Percentiles rank a stretch among this genome's conserved stretches.
These are phyloP conservation scores for Botia almorhae DNA, from an alignment of 2,797 vertebrate genomes.

Conservation along the genomic window DNA sequence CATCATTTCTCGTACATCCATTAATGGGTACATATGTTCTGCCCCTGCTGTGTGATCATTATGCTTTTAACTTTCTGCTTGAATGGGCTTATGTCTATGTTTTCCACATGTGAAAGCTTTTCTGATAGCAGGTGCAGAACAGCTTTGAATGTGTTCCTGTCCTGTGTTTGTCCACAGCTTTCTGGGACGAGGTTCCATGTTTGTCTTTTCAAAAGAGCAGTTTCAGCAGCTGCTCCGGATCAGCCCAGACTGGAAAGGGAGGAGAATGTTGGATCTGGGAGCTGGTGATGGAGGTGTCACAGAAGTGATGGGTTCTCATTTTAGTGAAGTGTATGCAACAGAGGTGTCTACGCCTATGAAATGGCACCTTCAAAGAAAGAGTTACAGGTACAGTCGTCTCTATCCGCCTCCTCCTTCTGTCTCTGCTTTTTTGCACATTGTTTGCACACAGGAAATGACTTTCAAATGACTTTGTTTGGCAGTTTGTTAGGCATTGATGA, in stretches of 20 bases:
- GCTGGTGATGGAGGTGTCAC: constrained; percentile 96
- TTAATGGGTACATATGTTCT: constrained; percentile 85
- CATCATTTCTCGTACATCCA: constrained; percentile 94
- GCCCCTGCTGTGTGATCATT: background rate
- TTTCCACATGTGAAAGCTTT: background rate
- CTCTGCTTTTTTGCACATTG: background rate
- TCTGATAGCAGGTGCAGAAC: background rate
- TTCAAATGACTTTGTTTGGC: constrained; percentile 8
- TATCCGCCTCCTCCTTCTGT: background rate
- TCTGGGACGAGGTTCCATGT: constrained; percentile 96
- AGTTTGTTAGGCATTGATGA: constrained; percentile 89
- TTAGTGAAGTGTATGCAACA: constrained; percentile 91
- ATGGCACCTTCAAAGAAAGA: constrained; percentile 95
- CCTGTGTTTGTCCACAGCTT: constrained; percentile 75
- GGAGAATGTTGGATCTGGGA: constrained; percentile 91
- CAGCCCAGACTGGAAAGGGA: constrained; percentile 87
- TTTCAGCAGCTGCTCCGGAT: constrained; percentile 89
- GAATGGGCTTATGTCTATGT: background rate
- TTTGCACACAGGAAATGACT: background rate
- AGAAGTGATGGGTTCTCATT: constrained; percentile 91
- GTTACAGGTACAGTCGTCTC: constrained; percentile 84
- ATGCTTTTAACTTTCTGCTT: background rate
- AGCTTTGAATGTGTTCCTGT: background rate
- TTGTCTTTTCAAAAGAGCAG: constrained; percentile 93
- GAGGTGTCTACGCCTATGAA: constrained; percentile 96